Percentiles rank a stretch among this genome's conserved stretches.
phyloP scores from a whole-genome alignment of 2,113 vertebrate genomes.

The Phocoena phocoena region DNA sequence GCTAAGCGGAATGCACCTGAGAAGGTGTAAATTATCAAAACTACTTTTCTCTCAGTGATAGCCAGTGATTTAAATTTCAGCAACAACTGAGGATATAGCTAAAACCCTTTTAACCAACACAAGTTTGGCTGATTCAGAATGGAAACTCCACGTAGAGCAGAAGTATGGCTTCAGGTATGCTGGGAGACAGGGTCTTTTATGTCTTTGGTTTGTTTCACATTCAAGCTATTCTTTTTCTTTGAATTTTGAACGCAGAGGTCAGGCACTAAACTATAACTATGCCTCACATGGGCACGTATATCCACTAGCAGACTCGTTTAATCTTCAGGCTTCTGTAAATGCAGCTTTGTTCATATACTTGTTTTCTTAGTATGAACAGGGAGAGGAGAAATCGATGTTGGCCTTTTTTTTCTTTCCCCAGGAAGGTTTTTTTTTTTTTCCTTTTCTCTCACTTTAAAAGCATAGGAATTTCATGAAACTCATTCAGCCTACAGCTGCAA shows the following conservation, averaged over 20 bases:
- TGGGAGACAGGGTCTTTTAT: too few species aligned
- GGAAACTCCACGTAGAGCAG: neutral
- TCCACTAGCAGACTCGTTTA: neutral
- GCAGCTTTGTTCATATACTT: neutral
- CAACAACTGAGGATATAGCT: neutral
- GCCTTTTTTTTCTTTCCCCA: accelerated
- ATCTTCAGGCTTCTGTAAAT: neutral
- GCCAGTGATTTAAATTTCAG: neutral
- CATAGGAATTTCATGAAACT: neutral
- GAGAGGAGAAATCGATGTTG: neutral
- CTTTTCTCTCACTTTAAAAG: neutral
- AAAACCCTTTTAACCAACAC: neutral
- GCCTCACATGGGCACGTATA: neutral
- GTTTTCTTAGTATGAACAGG: too few species aligned
- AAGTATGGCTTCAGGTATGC: neutral
- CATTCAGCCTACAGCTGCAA: neutral
- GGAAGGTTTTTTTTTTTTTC: neutral
- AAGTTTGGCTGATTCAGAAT: neutral
- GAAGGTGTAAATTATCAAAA: neutral
- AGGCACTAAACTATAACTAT: too few species aligned
- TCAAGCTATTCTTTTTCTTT: neutral
- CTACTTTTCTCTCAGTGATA: neutral
- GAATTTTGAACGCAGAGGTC: neutral
- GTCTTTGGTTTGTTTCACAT: neutral
- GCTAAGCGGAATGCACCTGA: neutral